Conservation (phyloP, 2,888 invertebrate species). For the Noctua janthe region DNA sequence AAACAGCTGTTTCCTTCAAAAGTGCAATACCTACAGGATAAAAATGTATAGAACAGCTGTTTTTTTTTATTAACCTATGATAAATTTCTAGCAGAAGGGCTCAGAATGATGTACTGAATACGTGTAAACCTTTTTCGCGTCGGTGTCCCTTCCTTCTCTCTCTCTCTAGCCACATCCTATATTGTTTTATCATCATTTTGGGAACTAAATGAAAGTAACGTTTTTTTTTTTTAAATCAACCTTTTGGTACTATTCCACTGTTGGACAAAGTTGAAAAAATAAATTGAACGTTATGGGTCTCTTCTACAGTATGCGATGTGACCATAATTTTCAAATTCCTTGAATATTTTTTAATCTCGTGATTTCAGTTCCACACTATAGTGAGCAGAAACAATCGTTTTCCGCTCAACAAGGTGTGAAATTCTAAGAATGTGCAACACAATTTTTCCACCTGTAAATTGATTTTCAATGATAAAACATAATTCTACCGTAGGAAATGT, state of each 20-base stretch:
- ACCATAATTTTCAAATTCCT: neutral
- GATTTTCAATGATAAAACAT: conserved; percentile 42
- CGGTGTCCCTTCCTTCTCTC: no score
- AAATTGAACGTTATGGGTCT: neutral
- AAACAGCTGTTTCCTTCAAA: no score
- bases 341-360: neutral
- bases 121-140: no score
- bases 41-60: no score
- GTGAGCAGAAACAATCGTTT: neutral
- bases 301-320: neutral
- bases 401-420: conserved; percentile 29
- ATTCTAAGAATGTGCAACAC: conserved; percentile 38
- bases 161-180: neutral
- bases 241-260: neutral
- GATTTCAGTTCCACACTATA: neutral
- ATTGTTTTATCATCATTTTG: neutral
- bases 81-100: no score
- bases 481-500: conserved; percentile 22
- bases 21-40: no score
- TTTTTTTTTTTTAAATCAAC: neutral
- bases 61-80: no score
- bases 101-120: no score
- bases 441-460: conserved; percentile 37
- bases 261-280: neutral
- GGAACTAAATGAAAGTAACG: neutral